A percentile compares a stretch with the other conserved stretches of the same genome.
These are phyloP conservation scores for Sesamia nonagrioides DNA, from an alignment of 1,140 invertebrate genomes.

Conservation along the genomic window DNA sequence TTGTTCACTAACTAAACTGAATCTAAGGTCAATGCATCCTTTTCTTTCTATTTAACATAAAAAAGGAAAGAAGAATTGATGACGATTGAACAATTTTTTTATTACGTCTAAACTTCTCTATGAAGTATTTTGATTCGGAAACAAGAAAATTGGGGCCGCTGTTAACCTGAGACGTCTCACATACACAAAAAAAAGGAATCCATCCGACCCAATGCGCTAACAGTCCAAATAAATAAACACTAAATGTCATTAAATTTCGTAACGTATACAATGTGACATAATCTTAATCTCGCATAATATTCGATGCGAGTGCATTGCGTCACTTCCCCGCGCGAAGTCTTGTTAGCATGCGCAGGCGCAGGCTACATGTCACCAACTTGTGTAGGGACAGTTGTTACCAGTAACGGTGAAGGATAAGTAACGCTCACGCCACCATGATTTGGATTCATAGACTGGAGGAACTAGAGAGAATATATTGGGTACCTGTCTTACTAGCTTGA, in stretches of 20 bases:
- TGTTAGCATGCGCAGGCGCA: conserved; percentile 30
- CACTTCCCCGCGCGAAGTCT: conserved; percentile 9
- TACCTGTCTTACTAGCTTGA: too few species aligned
- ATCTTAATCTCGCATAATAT: conserved; percentile 15
- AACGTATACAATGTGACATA: conserved; percentile 9
- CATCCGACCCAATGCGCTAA: neutral
- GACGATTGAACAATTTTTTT: too few species aligned
- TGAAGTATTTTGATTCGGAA: too few species aligned
- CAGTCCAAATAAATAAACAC: neutral
- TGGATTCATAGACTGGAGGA: neutral
- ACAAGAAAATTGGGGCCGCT: too few species aligned
- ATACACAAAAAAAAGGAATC: neutral
- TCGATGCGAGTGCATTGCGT: neutral
- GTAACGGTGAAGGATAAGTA: neutral
- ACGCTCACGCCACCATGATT: neutral
- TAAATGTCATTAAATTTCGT: conserved; percentile 13
- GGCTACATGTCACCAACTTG: neutral
- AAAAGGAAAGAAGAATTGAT: too few species aligned
- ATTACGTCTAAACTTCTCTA: too few species aligned
- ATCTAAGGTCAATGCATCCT: too few species aligned
- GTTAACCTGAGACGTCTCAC: too few species aligned
- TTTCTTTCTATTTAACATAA: too few species aligned
- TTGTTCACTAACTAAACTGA: too few species aligned
- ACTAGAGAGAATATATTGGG: too few species aligned
- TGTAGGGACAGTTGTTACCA: conserved; percentile 2